Evolutionary conservation across 2,888 invertebrate genomes (phyloP), one percentile per base, ranked within the genome.

Genomic region (Galerucella nymphaeae): DNA sequence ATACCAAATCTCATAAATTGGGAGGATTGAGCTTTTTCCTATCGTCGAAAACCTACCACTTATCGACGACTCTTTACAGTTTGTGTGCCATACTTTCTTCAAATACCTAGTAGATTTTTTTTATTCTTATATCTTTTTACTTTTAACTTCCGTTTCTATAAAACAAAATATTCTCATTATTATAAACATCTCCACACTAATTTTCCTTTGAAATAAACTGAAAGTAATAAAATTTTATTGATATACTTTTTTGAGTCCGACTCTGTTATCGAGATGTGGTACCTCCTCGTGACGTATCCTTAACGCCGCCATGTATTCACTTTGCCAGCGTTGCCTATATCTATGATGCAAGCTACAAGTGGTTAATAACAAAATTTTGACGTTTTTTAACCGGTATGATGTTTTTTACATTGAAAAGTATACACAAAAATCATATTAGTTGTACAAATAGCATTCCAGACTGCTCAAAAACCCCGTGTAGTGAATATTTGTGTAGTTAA

Each of bases 341-440:
- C 75, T 66, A 63, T 65, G 53, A 61, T 73, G 53, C 71, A 78
- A 79, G 82, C 82, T 76, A 84, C 84, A 85, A 84, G 85, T 85
- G 84, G 82, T 81, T 79, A 78, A 78, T 76, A 79, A 75, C 65
- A 72, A 41, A 67, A 71, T 71, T 77, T 79, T 78, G 70, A 73
- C 74, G 67, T 68, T 75, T 77, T 78, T 74, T 74, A 50, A 71
- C 75, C 74, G 77, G 77, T 78, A 74, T 73, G 74, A 79, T 80
- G 79, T 20, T 30, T 41, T 77, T 78, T 68, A 59, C 74, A 59
- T 76, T 75, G 8, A 20, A 59, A 59, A 59, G 45, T n/a, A 10
- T 30, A 1, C 2, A 20, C 73, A 66, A 67, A 73, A 48, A 71
- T 66, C 30, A 45, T 8, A 38, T 48, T 38, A 30, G 18, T 48